Base-by-base conservation (phyloP, 2,888 invertebrate species). In the Dione vanillae region DNA sequence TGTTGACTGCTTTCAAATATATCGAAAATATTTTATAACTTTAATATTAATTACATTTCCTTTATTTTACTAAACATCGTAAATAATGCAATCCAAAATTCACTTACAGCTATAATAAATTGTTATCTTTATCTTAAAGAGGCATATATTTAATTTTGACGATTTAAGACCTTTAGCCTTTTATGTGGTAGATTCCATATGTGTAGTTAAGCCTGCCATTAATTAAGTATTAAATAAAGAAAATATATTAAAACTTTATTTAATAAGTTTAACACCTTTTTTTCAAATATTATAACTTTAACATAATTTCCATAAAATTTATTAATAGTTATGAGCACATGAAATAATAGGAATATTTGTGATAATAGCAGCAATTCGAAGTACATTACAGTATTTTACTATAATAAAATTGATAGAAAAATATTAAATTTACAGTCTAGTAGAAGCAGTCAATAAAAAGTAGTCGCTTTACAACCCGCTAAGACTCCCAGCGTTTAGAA, bases 111-210 rank as follows among this genome's bases (percentile, higher is more conserved):
- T 76, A 78, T 80, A 81, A 88, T 8, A 27, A 61, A 27, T 89
- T 87, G 85, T 90, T 88, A 77, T 82, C 83, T 85, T 88, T 88
- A 88, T 91, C 91, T 79, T 82, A 78, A 92, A 92, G 76, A 83
- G 78, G 82, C 78, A 83, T 85, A 84, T 86, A 86, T 90, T 91
- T 89, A 90, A 91, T 91, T 92, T 92, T 81, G 89, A 88, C 85
- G 83, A 82, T 79, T 80, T 75, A 78, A 80, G 85, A 89, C 89
- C 90, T 89, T 87, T 88, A 79, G 84, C 85, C 89, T 84, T 83
- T 81, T 80, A 74, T 79, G 76, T 83, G 80, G 81, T 77, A 78
- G 73, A 37, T 49, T 65, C 75, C 78, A 41, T 81, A 90, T 89
- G 76, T 75, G 85, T 91, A 91, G 90, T 69, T 54, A 45, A 61